Percentiles rank a stretch among this genome's conserved stretches.
phyloP scores from a whole-genome alignment of 2,797 vertebrate genomes.

The Gadopsis marmoratus region DNA sequence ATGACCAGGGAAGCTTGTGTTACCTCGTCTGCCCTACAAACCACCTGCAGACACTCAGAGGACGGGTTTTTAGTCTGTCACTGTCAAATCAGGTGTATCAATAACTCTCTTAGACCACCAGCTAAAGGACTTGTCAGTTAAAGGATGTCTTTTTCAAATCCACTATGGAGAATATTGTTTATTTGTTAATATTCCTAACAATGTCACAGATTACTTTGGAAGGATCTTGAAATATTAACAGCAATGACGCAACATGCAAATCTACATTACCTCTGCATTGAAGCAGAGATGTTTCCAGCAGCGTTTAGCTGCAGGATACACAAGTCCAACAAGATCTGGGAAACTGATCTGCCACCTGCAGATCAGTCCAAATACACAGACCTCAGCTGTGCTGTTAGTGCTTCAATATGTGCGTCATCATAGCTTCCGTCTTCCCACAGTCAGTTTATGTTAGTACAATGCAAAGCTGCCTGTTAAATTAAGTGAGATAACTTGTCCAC shows the following conservation, averaged over 20 bases:
- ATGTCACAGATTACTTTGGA: not conserved
- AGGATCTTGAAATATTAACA: not conserved
- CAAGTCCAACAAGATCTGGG: not conserved
- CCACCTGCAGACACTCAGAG: not conserved
- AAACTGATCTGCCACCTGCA: too few species aligned
- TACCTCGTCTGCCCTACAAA: slow-evolving; percentile 39
- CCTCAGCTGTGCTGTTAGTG: too few species aligned
- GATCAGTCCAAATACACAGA: too few species aligned
- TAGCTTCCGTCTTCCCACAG: too few species aligned
- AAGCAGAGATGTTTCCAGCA: not conserved
- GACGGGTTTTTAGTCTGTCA: not conserved
- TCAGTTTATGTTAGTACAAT: too few species aligned
- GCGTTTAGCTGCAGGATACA: not conserved
- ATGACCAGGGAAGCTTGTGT: slow-evolving; percentile 41
- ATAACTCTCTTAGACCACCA: not conserved
- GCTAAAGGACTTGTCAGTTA: not conserved
- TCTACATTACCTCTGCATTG: not conserved
- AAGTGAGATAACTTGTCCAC: too few species aligned
- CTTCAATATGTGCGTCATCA: too few species aligned
- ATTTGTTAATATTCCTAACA: not conserved
- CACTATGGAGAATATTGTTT: not conserved
- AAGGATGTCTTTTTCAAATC: not conserved
- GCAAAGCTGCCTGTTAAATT: too few species aligned
- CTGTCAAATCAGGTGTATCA: not conserved
- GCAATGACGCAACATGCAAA: not conserved